Evolutionary conservation across 2,888 invertebrate genomes (phyloP).

Genomic region (Beris morrisii): DNA sequence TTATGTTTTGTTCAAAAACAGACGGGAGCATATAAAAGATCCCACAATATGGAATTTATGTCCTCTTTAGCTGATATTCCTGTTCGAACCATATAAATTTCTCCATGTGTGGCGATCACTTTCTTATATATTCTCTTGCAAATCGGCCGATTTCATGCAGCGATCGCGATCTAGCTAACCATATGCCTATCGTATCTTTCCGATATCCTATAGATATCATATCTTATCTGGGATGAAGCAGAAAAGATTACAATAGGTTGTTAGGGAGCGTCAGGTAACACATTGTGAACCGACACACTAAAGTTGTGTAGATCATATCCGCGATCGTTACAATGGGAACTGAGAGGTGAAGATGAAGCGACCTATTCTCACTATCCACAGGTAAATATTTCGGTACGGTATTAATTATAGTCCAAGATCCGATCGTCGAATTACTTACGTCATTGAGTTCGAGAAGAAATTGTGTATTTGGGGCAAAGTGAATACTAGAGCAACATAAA

Average conservation of each 20-base stretch:
- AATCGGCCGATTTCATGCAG: constrained; percentile 14
- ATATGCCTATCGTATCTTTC: constrained; percentile 17
- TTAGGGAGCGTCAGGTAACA: constrained; percentile 32
- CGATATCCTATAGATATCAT: constrained; percentile 22
- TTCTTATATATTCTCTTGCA: constrained; percentile 8
- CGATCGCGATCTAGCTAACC: not conserved
- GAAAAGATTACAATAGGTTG: constrained; percentile 27
- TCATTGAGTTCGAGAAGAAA: too few relatives aligned
- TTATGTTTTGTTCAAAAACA: constrained; percentile 6
- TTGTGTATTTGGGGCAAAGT: too few relatives aligned
- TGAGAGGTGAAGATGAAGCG: too few relatives aligned
- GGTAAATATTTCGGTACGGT: too few relatives aligned
- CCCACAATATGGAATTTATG: constrained; percentile 42
- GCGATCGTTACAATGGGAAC: too few relatives aligned
- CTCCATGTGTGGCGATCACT: constrained; percentile 29
- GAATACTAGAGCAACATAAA: too few relatives aligned
- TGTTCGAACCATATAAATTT: constrained; percentile 27
- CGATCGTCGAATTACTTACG: too few relatives aligned
- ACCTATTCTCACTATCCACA: too few relatives aligned
- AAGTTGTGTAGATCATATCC: too few relatives aligned
- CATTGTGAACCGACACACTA: constrained; percentile 8
- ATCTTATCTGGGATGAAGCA: constrained; percentile 19
- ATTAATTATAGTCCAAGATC: too few relatives aligned
- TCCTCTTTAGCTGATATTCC: constrained; percentile 41
- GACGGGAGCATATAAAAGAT: constrained; percentile 22